Base-by-base conservation (phyloP, 1,140 invertebrate genomes). In the Danaus melanippus region DNA sequence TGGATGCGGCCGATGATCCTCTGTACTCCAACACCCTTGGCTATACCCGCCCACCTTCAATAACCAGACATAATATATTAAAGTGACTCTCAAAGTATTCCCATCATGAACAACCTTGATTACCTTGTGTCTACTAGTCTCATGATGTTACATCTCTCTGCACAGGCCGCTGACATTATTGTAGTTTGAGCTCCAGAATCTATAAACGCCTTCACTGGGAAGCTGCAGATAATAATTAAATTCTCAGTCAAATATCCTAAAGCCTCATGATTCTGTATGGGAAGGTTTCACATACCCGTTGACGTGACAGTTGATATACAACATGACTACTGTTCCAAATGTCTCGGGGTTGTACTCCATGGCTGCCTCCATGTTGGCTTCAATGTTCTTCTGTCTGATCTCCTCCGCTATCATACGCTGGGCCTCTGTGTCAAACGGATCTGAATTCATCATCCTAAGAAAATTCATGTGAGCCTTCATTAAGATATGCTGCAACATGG, bases 281-380 rank as follows among this genome's bases (percentile, higher is more conserved):
- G 41, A 62, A 54, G 44, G 53, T 49, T 40, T 57, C 10, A 66
- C 66, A 53, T 64, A 86, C 61, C 97, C 97, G 88, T 99, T 99
- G 0, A 99, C 96, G 87, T 92, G 93, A 75, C 96, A 97, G 79
- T 97, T 95, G 53, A 99, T 97, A 74, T 99, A 99, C 42, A 99
- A 89, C 97, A 99, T 99, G 10, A 95, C 92, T 45, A 99, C 97
- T 11, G 96, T 97, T 47, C 97, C 98, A 88, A 99, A 99, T 12
- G 95, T 97, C 84, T 99, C 97, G 0, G 98, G 98, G 87, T 97
- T 97, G 78, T 96, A 97, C 77, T 99, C 97, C 92, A 99, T 98
- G 0, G 97, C 98, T 1, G 96, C 96, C 75, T 98, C 96, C 97
- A 99, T 99, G 79, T 99, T 99, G 0, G 95, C 95, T 88, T 99